A percentile compares a stretch with the other conserved stretches of the same genome.
These are phyloP conservation scores for Fragum whitleyi DNA, from an alignment of 2,888 invertebrate genomes.

Conservation along the genomic window DNA sequence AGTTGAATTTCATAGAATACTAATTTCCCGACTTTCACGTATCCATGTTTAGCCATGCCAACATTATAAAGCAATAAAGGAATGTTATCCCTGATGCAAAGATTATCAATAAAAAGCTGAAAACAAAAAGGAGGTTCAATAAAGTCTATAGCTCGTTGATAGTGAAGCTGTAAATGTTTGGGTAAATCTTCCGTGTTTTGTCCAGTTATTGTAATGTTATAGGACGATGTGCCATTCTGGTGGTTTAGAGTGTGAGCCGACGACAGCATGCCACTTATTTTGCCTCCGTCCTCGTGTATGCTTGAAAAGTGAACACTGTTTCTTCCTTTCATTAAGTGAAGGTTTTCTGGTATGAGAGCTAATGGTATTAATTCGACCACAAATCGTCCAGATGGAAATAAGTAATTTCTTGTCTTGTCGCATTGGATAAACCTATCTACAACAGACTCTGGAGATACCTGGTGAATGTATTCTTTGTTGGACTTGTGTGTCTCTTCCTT, in stretches of 20 bases:
- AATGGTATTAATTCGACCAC: neutral
- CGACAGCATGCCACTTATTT: neutral
- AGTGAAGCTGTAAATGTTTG: neutral
- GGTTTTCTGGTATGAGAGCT: neutral
- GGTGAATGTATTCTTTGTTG: neutral
- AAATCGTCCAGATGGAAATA: neutral
- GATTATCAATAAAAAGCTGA: neutral
- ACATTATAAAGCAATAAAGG: neutral
- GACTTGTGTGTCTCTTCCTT: no score
- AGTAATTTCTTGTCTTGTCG: neutral
- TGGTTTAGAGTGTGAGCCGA: conserved; percentile 7
- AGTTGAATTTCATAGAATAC: neutral
- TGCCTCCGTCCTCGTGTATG: neutral
- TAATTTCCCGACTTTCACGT: neutral
- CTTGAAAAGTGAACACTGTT: neutral
- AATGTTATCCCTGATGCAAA: neutral
- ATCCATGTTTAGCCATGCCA: neutral
- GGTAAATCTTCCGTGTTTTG: neutral
- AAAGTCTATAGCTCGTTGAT: neutral
- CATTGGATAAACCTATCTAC: neutral
- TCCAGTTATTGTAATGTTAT: neutral
- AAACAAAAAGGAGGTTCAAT: neutral
- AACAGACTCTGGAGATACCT: neutral
- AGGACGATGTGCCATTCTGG: neutral
- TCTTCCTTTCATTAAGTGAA: neutral